Conservation (phyloP, 2,797 vertebrate species). For the Malurus leucopterus region DNA sequence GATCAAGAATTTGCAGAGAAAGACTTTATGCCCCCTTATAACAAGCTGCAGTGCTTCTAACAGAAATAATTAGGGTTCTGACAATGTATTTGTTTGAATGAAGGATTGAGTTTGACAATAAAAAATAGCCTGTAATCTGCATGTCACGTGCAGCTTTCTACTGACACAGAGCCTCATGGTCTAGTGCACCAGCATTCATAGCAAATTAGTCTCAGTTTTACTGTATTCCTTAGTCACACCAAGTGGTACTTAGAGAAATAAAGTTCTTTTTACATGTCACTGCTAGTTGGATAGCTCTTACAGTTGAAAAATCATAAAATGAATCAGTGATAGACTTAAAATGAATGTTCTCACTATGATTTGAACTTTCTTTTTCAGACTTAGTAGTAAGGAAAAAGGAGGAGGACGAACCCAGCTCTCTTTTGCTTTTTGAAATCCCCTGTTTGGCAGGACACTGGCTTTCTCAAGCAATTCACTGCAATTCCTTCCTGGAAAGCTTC, state of each 20-base stretch:
- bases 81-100: slow-evolving; percentile 12
- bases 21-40: slow-evolving; percentile 1
- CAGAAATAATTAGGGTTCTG: slow-evolving; percentile 37
- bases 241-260: background rate
- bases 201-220: slow-evolving; percentile 23
- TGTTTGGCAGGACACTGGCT: background rate
- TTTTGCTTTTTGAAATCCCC: background rate
- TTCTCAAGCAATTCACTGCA: background rate
- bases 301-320: background rate
- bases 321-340: background rate
- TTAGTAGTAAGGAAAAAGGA: background rate
- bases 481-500: background rate
- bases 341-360: background rate
- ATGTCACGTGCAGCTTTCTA: background rate
- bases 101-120: slow-evolving; percentile 40
- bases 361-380: background rate
- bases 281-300: background rate
- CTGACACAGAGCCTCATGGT: slow-evolving; percentile 5
- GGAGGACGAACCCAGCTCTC: background rate
- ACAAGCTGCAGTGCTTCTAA: slow-evolving; percentile 10
- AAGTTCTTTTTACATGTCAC: background rate
- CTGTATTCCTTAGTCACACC: background rate
- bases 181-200: slow-evolving; percentile 9
- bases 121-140: slow-evolving; percentile 43
- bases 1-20: slow-evolving; percentile 5